Conservation (phyloP, 1,140 invertebrate species). For the Diabrotica virgifera region DNA sequence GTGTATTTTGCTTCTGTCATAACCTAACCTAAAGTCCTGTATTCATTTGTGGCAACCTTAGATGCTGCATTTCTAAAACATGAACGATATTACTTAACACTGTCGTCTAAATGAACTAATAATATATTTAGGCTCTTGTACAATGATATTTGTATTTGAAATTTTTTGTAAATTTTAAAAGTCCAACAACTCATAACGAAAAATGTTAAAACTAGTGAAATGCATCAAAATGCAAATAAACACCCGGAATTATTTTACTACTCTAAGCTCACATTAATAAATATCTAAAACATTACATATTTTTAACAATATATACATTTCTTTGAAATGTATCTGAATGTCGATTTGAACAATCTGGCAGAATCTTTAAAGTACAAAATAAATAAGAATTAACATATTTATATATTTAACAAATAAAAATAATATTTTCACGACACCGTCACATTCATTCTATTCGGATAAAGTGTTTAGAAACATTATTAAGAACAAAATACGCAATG, state of each 20-base stretch:
- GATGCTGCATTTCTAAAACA: no score
- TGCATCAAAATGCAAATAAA: neutral
- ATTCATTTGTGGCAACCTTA: no score
- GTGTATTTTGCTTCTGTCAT: no score
- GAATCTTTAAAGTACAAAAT: conserved; percentile 16
- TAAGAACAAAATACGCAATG: neutral
- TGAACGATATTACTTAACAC: no score
- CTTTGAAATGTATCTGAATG: conserved; percentile 41
- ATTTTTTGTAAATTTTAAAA: no score
- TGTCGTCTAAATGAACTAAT: no score
- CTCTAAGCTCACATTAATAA: conserved; percentile 46
- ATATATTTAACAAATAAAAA: conserved; percentile 10
- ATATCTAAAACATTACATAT: conserved; percentile 46
- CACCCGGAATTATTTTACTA: conserved; percentile 20
- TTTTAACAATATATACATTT: conserved; percentile 44
- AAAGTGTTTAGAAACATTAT: conserved; percentile 18
- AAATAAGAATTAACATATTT: conserved; percentile 11
- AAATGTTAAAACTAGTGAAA: no score
- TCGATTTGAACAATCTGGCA: conserved; percentile 23
- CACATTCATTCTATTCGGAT: conserved; percentile 9
- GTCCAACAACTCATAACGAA: no score
- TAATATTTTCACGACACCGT: neutral
- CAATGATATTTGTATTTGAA: no score
- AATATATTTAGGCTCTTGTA: no score
- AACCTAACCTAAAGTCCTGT: no score